Conservation (phyloP, 2,888 invertebrate species). For the Orthonychiurus folsomi region DNA sequence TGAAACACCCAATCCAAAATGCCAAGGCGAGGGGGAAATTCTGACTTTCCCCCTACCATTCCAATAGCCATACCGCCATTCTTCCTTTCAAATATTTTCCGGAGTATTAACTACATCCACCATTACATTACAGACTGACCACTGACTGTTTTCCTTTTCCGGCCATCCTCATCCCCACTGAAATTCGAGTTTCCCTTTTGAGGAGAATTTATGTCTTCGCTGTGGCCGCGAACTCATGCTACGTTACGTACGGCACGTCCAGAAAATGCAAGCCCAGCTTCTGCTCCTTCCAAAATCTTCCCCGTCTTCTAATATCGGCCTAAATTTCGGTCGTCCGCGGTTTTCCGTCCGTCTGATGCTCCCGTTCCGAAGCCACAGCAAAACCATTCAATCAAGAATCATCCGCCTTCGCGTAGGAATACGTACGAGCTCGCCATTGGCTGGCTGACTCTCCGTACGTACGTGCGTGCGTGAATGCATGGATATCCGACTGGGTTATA, state of each 20-base stretch:
- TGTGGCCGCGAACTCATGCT: too few species aligned
- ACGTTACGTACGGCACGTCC: too few species aligned
- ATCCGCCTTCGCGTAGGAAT: not conserved
- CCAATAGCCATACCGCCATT: not conserved
- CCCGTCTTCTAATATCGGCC: too few species aligned
- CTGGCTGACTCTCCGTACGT: too few species aligned
- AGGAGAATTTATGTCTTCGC: not conserved
- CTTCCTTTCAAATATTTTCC: not conserved
- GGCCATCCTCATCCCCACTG: too few species aligned
- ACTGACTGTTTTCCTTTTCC: not conserved
- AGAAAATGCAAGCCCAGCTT: too few species aligned
- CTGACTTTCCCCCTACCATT: conserved; percentile 1
- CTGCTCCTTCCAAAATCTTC: too few species aligned
- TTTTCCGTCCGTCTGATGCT: too few species aligned
- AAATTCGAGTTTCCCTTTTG: not conserved
- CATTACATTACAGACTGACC: not conserved
- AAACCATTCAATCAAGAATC: conserved; percentile 15
- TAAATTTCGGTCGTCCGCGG: too few species aligned
- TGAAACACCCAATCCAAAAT: not conserved
- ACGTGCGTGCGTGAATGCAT: not conserved
- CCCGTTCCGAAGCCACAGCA: too few species aligned
- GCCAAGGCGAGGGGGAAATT: not conserved
- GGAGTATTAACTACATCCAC: not conserved
- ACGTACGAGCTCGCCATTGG: too few species aligned
- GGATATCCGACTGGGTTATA: conserved; percentile 2